Evolutionary conservation across 2,797 vertebrate genomes (phyloP), one percentile per base, ranked within the genome.

Genomic region (Clarias pachynema): DNA sequence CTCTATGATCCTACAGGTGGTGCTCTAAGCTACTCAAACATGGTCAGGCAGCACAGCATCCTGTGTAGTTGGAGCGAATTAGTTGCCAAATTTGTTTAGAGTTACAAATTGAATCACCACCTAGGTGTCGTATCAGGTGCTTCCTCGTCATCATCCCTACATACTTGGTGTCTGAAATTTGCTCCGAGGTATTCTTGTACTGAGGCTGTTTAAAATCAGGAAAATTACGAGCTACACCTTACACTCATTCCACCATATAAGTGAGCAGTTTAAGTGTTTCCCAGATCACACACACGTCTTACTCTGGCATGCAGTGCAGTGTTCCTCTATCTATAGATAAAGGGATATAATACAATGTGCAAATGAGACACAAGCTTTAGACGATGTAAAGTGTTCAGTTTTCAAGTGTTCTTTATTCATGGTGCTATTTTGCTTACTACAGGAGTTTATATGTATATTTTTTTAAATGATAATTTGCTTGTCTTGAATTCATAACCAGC

Each of bases 391-490:
- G 16, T 69, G 29, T 40, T 72, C 44, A 4, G 15, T 31, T 34
- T 57, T 59, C 26, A 72, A 72, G 40, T 2, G 3, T 44, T 49
- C n/a, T 56, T 75, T 75, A 2, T 65, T 79, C 24, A 62, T 86
- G 90, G 91, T 92, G 92, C 90, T 91, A 85, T 83, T 59, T 81
- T 83, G 85, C 65, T 86, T 24, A 31, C 5, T 70, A 40, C 31
- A 24, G 6, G 49, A 53, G 49, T 53, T 53, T 14, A 53, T 53
- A 14, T 49, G 44, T 49, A 49, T 53, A 53, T 53, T 9, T 53
- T 85, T 37, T 34, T 70, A 2, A 83, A 2, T 68, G 7, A 40
- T 40, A 18, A 83, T 29, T 44, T 73, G 24, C 29, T 72, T 12
- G 18, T 78, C 24, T 63, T 8, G 31, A 59, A 3, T 49, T 6